Evolutionary conservation across 2,888 invertebrate species (phyloP).

Genomic region (Macrophya annulata): DNA sequence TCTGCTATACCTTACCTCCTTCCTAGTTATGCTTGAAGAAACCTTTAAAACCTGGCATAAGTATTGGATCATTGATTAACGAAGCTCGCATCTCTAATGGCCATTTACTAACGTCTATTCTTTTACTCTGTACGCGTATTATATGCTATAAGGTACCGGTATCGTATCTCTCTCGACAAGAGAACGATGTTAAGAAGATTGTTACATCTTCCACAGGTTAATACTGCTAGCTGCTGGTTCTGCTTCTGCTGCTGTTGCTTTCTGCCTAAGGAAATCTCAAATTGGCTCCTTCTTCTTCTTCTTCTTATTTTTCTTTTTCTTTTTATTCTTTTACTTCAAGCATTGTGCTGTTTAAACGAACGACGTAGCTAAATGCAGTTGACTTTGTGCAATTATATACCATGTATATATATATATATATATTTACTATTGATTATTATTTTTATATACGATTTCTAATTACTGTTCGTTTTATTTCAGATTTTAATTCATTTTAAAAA

Average conservation of each 20-base stretch:
- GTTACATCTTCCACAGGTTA: slow-evolving; percentile 39
- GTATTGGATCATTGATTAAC: slow-evolving; percentile 41
- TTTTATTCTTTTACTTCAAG: background rate
- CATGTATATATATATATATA: too few relatives aligned
- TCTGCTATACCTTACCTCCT: too few relatives aligned
- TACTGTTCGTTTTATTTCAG: too few relatives aligned
- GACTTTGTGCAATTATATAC: slow-evolving; percentile 14
- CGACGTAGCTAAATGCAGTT: slow-evolving; percentile 10
- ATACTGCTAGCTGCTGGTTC: background rate
- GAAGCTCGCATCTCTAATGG: background rate
- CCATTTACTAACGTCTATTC: slow-evolving; percentile 29
- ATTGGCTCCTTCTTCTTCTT: slow-evolving; percentile 1
- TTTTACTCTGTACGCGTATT: background rate
- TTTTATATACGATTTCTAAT: background rate
- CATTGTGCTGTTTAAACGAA: slow-evolving; percentile 11
- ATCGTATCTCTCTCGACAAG: slow-evolving; percentile 1
- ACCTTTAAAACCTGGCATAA: slow-evolving; percentile 32
- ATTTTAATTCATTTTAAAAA: too few relatives aligned
- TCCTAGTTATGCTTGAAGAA: background rate
- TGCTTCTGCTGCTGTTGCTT: background rate
- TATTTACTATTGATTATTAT: background rate
- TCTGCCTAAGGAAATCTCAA: slow-evolving; percentile 22
- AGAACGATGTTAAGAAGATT: slow-evolving; percentile 44
- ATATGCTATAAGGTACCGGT: background rate
- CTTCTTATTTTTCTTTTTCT: too few relatives aligned